Percentiles rank a stretch among this genome's conserved stretches.
phyloP scores from a whole-genome alignment of 2,113 vertebrate species.

The Etia nguti region DNA sequence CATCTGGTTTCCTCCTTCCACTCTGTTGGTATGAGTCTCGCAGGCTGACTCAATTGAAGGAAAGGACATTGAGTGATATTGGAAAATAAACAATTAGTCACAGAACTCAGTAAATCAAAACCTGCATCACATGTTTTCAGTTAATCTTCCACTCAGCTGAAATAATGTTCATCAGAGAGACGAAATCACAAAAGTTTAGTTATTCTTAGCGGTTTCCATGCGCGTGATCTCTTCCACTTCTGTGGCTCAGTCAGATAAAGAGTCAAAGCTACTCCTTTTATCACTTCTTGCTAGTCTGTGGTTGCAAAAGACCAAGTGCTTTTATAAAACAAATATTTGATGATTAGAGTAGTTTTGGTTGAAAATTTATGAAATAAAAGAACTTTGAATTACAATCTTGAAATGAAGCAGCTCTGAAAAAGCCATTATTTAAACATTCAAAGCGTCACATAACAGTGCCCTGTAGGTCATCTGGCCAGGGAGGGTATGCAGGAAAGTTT shows the following conservation, averaged over 20 bases:
- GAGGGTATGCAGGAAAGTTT: not conserved
- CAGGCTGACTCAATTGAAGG: not conserved
- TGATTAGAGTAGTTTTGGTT: not conserved
- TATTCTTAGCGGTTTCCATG: not conserved
- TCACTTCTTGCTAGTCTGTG: not conserved
- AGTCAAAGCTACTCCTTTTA: not conserved
- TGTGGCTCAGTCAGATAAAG: not conserved
- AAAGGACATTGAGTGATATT: not conserved
- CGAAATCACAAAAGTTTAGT: not conserved
- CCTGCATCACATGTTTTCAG: not conserved
- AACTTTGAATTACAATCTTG: not conserved
- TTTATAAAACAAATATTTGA: not conserved
- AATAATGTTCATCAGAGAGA: not conserved
- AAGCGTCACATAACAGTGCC: not conserved
- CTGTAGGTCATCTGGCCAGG: not conserved
- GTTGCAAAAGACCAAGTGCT: not conserved
- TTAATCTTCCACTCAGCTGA: constrained; percentile 1
- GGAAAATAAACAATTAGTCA: constrained; percentile 11
- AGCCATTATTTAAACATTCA: constrained; percentile 12
- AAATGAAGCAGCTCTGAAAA: not conserved
- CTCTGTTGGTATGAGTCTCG: not conserved
- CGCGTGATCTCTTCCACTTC: not conserved
- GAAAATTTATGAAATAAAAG: not conserved
- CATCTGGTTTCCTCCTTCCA: not conserved
- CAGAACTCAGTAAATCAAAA: not conserved